A percentile compares a stretch with the other conserved stretches of the same genome.
phyloP scores from a whole-genome alignment of 2,797 vertebrate species.

The Florisuga fusca region DNA sequence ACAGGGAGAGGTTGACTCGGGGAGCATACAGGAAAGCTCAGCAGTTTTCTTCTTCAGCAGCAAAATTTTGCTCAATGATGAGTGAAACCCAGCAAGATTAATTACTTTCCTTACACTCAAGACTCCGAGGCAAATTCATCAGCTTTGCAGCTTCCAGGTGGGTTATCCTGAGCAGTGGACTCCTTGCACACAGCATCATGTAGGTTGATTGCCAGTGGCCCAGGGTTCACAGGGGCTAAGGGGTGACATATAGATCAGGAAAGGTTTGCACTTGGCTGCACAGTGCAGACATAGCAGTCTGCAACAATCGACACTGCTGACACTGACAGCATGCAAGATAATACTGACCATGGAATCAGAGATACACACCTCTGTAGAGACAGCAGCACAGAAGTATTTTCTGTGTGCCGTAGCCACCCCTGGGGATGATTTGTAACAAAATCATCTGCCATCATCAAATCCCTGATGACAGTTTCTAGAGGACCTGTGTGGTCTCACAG shows the following conservation, averaged over 20 bases:
- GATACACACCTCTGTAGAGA: background rate
- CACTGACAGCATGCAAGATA: background rate
- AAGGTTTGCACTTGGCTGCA: background rate
- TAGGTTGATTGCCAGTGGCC: background rate
- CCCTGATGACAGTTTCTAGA: background rate
- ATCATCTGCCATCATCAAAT: background rate
- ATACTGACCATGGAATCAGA: background rate
- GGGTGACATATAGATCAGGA: background rate
- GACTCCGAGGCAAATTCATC: background rate
- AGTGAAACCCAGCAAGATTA: constrained; percentile 44
- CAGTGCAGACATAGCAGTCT: fast-evolving
- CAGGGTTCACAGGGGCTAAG: fast-evolving
- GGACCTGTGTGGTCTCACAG: background rate
- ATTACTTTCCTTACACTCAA: constrained; percentile 32
- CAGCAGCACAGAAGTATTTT: background rate
- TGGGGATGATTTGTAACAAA: background rate
- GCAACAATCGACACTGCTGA: background rate
- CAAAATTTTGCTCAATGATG: background rate
- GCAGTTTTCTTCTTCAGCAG: constrained; percentile 17
- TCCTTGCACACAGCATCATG: background rate
- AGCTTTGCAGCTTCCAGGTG: background rate
- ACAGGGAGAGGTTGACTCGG: background rate
- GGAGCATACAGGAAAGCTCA: background rate
- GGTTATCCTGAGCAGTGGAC: background rate
- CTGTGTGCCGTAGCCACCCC: background rate